Base-by-base conservation (phyloP, 2,888 invertebrate species). In the Volucella zonaria region DNA sequence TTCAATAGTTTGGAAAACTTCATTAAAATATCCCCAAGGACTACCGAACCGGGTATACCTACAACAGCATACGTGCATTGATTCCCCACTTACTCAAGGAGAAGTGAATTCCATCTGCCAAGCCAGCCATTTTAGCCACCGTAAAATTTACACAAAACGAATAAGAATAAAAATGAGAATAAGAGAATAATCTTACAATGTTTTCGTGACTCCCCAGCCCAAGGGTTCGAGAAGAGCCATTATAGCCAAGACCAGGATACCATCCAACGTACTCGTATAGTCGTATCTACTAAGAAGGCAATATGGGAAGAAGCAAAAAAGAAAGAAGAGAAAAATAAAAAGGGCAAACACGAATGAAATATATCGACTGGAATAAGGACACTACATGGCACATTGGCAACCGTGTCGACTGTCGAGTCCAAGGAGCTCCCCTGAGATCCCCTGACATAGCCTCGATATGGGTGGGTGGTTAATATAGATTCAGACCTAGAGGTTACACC, bases 351-450 rank as follows among this genome's bases (percentile, higher is more conserved):
- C 45, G 64, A 83, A 76, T 83, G 80, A 83, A 83, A 83, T 83
- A 80, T 80, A 83, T 83, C 80, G 83, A 83, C 79, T 83, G 79
- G 80, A 83, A 83, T 83, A 83, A 83, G 79, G 79, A 79, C 79
- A 71, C 75, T 83, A 83, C 80, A 83, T 75, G 83, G 66, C 70
- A 83, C 79, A 76, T 56, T 77, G 77, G 68, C 45, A 68, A 61
- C 47, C 11, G 49, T 14, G 47, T 15, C 23, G 14, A 10, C 40
- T 58, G 47, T 23, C 79, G n/a, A 59, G 59, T 79, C 73, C 52
- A 78, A 78, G 54, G 58, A 73, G 71, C 42, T 54, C 9, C 43
- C 54, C 11, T 12, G 58, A 73, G 71, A 31, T 54, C 9, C 43
- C 54, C 11, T 12, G 3, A 40, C 18, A 12, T 40, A 31, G 51